phyloP scores from a whole-genome alignment of 2,888 invertebrate species.

The Pachydiplax longipennis region DNA sequence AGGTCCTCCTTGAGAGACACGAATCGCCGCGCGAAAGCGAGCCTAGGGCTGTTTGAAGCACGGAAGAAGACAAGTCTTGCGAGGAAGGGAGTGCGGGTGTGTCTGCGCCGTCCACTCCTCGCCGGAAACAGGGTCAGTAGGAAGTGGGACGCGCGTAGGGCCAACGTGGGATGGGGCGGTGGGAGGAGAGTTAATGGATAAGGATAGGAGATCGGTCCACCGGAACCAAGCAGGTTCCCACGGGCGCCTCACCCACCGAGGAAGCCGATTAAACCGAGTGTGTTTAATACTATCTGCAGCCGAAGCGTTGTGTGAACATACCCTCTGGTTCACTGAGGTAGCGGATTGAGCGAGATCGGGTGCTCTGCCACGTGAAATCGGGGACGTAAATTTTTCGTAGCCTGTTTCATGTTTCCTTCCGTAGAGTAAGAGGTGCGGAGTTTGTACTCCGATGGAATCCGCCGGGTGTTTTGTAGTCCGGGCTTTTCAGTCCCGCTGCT shows the following conservation, averaged over 20 bases:
- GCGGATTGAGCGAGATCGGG: neutral
- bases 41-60: neutral
- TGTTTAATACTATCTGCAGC: neutral
- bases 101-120: neutral
- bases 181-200: neutral
- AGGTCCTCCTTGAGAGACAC: neutral
- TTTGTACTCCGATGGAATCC: neutral
- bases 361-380: neutral
- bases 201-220: neutral
- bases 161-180: neutral
- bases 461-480: neutral
- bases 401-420: neutral
- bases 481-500: neutral
- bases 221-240: conserved; percentile 1
- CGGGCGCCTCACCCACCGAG: neutral
- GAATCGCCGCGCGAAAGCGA: neutral
- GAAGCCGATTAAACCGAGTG: neutral
- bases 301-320: neutral
- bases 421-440: too few species aligned
- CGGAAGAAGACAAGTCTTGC: neutral
- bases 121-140: conserved; percentile 39
- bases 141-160: neutral
- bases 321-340: neutral
- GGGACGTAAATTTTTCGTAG: neutral
- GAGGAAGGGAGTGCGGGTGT: neutral